Base-by-base conservation (phyloP, 2,797 vertebrate genomes). In the Euphonia xanthogaster region DNA sequence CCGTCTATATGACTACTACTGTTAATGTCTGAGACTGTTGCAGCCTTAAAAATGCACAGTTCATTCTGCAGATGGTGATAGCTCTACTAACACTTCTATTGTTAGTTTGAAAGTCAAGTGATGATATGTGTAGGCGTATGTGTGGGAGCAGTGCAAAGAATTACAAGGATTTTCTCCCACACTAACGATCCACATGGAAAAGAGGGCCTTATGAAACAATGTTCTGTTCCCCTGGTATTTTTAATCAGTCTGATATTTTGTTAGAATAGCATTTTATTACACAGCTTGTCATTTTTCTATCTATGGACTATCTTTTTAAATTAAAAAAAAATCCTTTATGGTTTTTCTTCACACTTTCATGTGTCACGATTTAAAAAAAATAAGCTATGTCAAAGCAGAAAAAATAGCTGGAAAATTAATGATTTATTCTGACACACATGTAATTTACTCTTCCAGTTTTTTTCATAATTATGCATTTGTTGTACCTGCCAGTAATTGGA, bases 51-150 rank as follows among this genome's bases (percentile, higher is more conserved):
- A 98, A 96, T 96, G 93, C 94, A 97, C 93, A 94, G 86, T 95
- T 97, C 97, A 96, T 94, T 98, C 94, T 98, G 96, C 97, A 98
- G 97, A 98, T 98, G 98, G 97, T 98, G 96, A 96, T 97, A 97
- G 80, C 91, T 98, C 94, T 96, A 95, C 97, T 97, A 97, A 97
- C 96, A 96, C 86, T 96, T 97, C 97, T 98, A 98, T 98, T 98
- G 98, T 98, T 98, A 98, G 98, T 92, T 67, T 97, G 95, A 97
- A 98, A 98, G 97, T 98, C 97, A 98, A 98, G 97, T 89, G 96
- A 98, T 98, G 97, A 97, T 97, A 96, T 94, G 93, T 98, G 98
- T 98, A 98, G 98, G 98, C 93, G 97, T 96, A 63, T 97, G 97
- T 97, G 98, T 98, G 97, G 98, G 98, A 97, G 97, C 94, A 96